A percentile compares a stretch with the other conserved stretches of the same genome.
phyloP scores from a whole-genome alignment of 2,888 invertebrate genomes.

The Piscicola geometra region DNA sequence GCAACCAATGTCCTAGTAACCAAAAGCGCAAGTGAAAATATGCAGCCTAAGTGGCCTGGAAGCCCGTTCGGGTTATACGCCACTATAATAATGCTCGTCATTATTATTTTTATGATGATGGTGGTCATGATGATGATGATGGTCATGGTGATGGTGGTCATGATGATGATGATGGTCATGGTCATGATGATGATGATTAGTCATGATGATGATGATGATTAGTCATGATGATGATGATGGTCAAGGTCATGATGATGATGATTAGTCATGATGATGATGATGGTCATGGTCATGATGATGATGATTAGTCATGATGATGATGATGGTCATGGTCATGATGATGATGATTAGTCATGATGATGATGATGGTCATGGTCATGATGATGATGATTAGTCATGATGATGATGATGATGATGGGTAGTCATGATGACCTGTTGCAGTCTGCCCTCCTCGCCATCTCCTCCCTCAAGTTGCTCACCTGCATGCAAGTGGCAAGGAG shows the following conservation, averaged over 20 bases:
- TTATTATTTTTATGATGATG: not conserved
- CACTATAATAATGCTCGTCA: not conserved
- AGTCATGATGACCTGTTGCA: not conserved
- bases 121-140: conserved; percentile 18
- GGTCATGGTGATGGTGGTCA: conserved; percentile 19
- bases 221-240: conserved; percentile 17
- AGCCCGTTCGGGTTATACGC: too few species aligned
- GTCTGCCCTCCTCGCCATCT: not conserved
- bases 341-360: not conserved
- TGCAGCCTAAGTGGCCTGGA: too few species aligned
- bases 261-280: too few species aligned
- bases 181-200: conserved; percentile 12
- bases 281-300: conserved; percentile 4
- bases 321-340: conserved; percentile 25
- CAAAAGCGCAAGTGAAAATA: too few species aligned
- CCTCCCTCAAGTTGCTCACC: not conserved
- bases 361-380: conserved; percentile 3
- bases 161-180: conserved; percentile 33
- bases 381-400: too few species aligned
- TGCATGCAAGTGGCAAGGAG: too few species aligned
- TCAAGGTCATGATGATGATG: not conserved
- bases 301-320: conserved; percentile 32
- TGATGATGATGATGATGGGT: too few species aligned
- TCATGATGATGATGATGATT: conserved; percentile 13
- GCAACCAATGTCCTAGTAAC: too few species aligned